phyloP scores from a whole-genome alignment of 2,888 invertebrate genomes.

The Reticulitermes lucifugus region DNA sequence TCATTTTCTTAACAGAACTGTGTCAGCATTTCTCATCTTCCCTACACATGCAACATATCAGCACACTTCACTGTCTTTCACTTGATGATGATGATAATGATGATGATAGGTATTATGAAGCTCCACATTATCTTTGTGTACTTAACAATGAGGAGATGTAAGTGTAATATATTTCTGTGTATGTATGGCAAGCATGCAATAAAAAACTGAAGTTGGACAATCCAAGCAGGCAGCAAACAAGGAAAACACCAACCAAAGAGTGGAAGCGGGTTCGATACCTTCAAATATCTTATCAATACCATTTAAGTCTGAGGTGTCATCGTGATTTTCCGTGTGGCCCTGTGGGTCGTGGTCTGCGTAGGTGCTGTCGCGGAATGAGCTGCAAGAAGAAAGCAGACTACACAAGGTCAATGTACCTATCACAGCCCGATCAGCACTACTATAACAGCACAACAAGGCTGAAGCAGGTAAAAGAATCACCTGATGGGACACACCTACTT shows the following conservation, averaged over 20 bases:
- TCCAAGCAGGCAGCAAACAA: conserved; percentile 44
- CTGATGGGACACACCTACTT: background rate
- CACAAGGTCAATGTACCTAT: conserved; percentile 44
- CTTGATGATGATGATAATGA: too few relatives aligned
- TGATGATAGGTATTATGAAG: too few relatives aligned
- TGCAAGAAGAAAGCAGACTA: conserved; percentile 83
- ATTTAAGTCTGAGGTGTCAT: conserved; percentile 63
- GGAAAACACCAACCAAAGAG: conserved; percentile 37
- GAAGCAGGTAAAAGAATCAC: too few relatives aligned
- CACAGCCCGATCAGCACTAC: background rate
- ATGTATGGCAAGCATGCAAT: background rate
- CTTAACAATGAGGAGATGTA: too few relatives aligned
- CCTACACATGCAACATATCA: too few relatives aligned
- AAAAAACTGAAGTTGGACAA: background rate
- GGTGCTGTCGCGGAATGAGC: conserved; percentile 87
- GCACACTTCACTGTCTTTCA: too few relatives aligned
- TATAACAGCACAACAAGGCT: background rate
- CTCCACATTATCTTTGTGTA: too few relatives aligned
- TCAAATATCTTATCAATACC: conserved; percentile 69
- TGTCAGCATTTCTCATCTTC: too few relatives aligned
- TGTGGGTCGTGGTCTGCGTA: conserved; percentile 72
- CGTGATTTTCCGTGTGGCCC: conserved; percentile 51
- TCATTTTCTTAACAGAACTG: too few relatives aligned
- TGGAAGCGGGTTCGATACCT: conserved; percentile 60
- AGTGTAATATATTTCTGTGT: too few relatives aligned